Base-by-base conservation (phyloP, 2,113 vertebrate genomes). In the Callithrix jacchus region DNA sequence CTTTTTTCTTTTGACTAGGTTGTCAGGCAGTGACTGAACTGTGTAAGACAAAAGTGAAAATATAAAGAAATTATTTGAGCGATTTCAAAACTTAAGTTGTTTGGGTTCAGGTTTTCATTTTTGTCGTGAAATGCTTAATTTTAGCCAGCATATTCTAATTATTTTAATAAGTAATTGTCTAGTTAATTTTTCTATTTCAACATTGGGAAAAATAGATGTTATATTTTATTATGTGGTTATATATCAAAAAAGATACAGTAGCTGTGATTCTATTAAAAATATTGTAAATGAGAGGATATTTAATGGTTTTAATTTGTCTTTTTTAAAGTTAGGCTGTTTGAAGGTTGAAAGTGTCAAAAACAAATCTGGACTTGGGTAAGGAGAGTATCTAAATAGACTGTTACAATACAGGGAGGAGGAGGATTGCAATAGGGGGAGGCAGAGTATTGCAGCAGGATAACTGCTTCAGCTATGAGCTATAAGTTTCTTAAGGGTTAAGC, bases 91-190 rank as follows among this genome's bases (percentile, higher is more conserved):
- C 25, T 16, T 84, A 5, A 73, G 10, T 88, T 95, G 30, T 86
- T 96, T 95, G 45, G 5, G 73, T 92, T 84, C 56, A 91, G 11
- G 47, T 91, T 93, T 89, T 97, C 17, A 82, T 87, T 70, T 92
- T 93, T 25, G 56, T 84, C 88, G 79, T 93, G 12, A 95, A 95
- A 82, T 96, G 8, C 7, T 92, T 89, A 16, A 42, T 73, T 88
- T 40, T 52, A 89, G 56, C 20, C 80, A 27, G 20, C 6, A 52
- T 73, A 40, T 61, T 95, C 93, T 92, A 90, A 81, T 92, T 89
- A 68, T 94, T 97, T 49, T 47, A 70, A 88, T 64, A 93, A 71
- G 74, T 79, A 88, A 71, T 89, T 70, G 37, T 83, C 3, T 90
- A 93, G 40, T 30, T 68, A 73, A 76, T 86, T 93, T 91, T 88